Base-by-base conservation (phyloP, 2,113 vertebrate species). In the Oriolus oriolus region DNA sequence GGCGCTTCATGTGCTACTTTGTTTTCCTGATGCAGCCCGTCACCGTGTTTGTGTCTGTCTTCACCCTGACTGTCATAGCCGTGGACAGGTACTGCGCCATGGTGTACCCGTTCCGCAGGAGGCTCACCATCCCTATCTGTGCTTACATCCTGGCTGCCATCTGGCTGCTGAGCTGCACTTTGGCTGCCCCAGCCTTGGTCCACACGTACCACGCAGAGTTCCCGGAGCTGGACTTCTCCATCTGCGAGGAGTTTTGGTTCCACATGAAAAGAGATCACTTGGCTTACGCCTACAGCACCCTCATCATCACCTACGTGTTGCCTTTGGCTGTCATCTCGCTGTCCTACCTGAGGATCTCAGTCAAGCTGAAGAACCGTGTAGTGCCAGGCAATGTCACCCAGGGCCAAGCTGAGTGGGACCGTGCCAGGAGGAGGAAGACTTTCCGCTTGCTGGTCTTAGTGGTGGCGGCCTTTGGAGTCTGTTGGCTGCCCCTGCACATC, bases 181-280 rank as follows among this genome's bases (percentile, higher is more conserved):
- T 98, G 71, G 98, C 98, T 22, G 98, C 97, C 16, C 98, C 98
- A 1, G 98, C 98, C 7, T 91, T 98, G 82, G 96, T 93, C 30
- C 98, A 97, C 90, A 98, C 98, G 20, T 98, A 98, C 64, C 97
- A 98, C 0, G 98, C 98, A 0, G 98, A 98, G 83, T 98, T 98
- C 96, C 98, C 97, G 11, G 97, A 98, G 14, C 97, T 98, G 89
- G 98, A 98, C 87, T 98, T 99, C 92, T 98, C 98, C 87, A 99
- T 99, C 97, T 99, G 99, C 0, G 98, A 99, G 96, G 98, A 99
- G 94, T 99, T 99, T 96, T 99, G 98, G 98, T 92, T 98, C 81
- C 96, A 97, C 10, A 95, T 98, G 84, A 98, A 98, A 84, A 97
- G 85, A 37, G 97, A 98, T 60, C 95, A 98, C 39, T 95, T 98